Conservation (phyloP, 2,888 invertebrate genomes). For the Apamea anceps region DNA sequence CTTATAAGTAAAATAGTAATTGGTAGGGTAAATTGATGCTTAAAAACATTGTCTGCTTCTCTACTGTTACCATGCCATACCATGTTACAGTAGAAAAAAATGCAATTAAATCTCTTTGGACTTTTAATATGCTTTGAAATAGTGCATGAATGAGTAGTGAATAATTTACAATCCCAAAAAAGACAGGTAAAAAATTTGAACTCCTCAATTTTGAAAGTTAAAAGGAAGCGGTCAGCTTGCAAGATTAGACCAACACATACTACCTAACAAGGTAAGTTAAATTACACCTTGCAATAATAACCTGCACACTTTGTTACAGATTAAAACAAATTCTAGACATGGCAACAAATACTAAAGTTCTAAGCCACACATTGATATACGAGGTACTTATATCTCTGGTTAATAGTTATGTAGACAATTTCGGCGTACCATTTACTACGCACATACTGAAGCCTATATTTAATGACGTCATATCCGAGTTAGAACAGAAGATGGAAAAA, state of each 20-base stretch:
- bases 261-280: not conserved
- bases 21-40: not conserved
- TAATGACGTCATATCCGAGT: constrained; percentile 88
- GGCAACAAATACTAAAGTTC: constrained; percentile 77
- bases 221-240: too few relatives aligned
- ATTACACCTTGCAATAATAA: not conserved
- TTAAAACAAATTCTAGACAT: constrained; percentile 84
- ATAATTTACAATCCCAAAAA: not conserved
- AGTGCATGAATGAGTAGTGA: too few relatives aligned
- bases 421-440: constrained; percentile 91
- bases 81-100: not conserved
- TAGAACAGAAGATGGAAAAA: constrained; percentile 92
- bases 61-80: not conserved
- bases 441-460: constrained; percentile 91
- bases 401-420: constrained; percentile 90
- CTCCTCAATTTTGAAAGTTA: too few relatives aligned
- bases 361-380: constrained; percentile 81
- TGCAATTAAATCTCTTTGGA: not conserved
- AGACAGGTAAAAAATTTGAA: not conserved
- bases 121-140: not conserved
- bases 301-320: constrained; percentile 75
- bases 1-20: too few relatives aligned
- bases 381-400: constrained; percentile 82
- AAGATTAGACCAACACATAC: not conserved
- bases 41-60: not conserved